Base-by-base conservation (phyloP, 1,140 invertebrate genomes). In the Drosophila lowei region DNA sequence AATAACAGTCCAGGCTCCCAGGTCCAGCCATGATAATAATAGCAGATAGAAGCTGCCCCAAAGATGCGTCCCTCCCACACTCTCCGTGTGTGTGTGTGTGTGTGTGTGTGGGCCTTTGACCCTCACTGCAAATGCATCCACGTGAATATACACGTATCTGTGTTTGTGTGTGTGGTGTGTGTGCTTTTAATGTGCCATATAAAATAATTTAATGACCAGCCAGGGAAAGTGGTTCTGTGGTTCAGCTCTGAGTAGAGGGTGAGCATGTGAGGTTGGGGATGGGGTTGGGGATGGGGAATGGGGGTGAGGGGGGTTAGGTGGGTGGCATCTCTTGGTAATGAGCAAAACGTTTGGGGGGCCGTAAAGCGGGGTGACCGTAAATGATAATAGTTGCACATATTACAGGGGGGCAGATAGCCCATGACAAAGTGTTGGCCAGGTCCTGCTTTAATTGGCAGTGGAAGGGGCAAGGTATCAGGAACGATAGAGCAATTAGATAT, bases 141-240 rank as follows among this genome's bases (percentile, higher is more conserved):
- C 25, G 23, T 67, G 53, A 56, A 42, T 53, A 43, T 38, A 54
- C 58, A 34, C 15, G 21, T 57, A 52, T 52, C 43, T 43, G 25
- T 54, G 53, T 43, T 8, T 16, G 23, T 2, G 21, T 23, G 49
- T 16, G 54, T 70, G 43, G 49, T 47, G 54, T 77, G 62, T 59
- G 74, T 70, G 68, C 79, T 74, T 81, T 85, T 85, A 77, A 85
- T 86, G 77, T 77, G 77, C 83, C 77, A 81, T 85, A 86, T 88
- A 86, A 86, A 86, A 88, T 86, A 88, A 86, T 86, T 86, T 86
- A 77, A 86, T 86, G 65, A 64, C 65, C 73, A 18, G 50, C 38
- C 65, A 65, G 44, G 42, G 62, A 66, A 38, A 38, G 34, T 38
- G 34, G 11, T 38, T 38, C 11, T 38, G 34, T 38, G 34, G 11